Base-by-base conservation (phyloP, 64 coral and sea anemone genomes). In the Montipora capricornis region DNA sequence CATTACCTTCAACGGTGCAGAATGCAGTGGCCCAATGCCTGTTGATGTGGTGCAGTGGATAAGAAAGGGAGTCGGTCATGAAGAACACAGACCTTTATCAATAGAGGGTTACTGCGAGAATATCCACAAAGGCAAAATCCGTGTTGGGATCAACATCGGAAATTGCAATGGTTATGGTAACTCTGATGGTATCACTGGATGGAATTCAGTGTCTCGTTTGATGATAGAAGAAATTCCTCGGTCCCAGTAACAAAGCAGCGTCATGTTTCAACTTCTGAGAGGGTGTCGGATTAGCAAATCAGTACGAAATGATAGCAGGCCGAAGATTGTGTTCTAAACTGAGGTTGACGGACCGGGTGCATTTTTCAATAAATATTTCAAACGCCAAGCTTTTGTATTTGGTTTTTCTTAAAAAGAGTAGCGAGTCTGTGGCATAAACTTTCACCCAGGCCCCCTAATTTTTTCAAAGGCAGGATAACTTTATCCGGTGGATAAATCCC, bases 61-160 rank as follows among this genome's bases (percentile, higher is more conserved):
- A 4, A 67, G 26, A 1, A 55, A 57, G 11, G 4, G 6, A 44
- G 0, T 2, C 8, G 24, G 13, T 0, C 29, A 74, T 24, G 70
- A 82, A 2, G 13, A 62, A 22, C 80, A 82, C 80, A 26, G 20
- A 14, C 80, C 57, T 2, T 24, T 24, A 26, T 57, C 80, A 66
- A 62, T 82, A 82, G 80, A 82, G 57, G 80, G 80, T 8, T 82
- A 64, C 55, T 82, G 80, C 24, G 58, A 64, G 1, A 82, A 82
- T 20, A 82, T 82, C 24, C 58, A 66, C 80, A 82, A 82, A 26
- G 80, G 80, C 2, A 82, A 44, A 82, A 62, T 82, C 58, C 80
- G 80, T 46, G 58, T 82, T 66, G 80, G 58, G 4, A 82, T 82
- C 55, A 82, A 82, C 80, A 82, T 60, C 64, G 80, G 80, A 62